Evolutionary conservation across 2,113 vertebrate species (phyloP).

Genomic region (Gambusia holbrooki): DNA sequence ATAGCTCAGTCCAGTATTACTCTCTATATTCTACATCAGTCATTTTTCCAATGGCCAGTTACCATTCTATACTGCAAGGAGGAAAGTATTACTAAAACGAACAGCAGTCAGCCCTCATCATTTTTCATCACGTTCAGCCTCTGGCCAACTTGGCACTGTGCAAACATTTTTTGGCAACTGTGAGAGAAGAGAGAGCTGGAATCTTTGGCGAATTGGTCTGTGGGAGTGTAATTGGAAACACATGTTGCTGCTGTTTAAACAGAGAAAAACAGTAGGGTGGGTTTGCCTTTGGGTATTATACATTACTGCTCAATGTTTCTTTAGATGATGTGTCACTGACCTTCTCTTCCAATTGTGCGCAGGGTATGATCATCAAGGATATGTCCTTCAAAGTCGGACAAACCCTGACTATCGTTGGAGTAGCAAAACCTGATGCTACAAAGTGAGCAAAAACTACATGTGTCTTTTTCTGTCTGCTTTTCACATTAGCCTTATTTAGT

Average conservation of each 20-base stretch:
- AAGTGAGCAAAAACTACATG: constrained; percentile 58
- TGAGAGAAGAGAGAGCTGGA: constrained; percentile 30
- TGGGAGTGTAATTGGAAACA: constrained; percentile 64
- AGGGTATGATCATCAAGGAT: constrained; percentile 74
- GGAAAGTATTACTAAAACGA: constrained; percentile 50
- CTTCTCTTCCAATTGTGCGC: constrained; percentile 9
- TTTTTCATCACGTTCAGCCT: constrained; percentile 21
- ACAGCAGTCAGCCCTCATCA: not conserved
- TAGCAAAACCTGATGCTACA: constrained; percentile 58
- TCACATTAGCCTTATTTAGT: not conserved
- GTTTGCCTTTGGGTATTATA: constrained; percentile 2
- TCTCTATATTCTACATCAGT: not conserved
- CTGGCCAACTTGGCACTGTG: constrained; percentile 28
- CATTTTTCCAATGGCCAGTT: constrained; percentile 4
- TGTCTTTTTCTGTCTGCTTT: not conserved
- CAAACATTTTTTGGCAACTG: constrained; percentile 26
- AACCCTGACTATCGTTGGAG: constrained; percentile 76
- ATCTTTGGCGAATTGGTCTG: constrained; percentile 34
- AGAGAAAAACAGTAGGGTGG: constrained; percentile 15
- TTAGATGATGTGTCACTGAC: not conserved
- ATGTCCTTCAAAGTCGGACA: constrained; percentile 83
- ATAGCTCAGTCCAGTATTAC: not conserved
- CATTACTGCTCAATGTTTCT: not conserved
- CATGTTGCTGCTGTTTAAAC: constrained; percentile 49
- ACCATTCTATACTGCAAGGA: not conserved